These are phyloP conservation scores for Drosophila obscura DNA, from an alignment of 1,140 invertebrate species.

Conservation along the genomic window DNA sequence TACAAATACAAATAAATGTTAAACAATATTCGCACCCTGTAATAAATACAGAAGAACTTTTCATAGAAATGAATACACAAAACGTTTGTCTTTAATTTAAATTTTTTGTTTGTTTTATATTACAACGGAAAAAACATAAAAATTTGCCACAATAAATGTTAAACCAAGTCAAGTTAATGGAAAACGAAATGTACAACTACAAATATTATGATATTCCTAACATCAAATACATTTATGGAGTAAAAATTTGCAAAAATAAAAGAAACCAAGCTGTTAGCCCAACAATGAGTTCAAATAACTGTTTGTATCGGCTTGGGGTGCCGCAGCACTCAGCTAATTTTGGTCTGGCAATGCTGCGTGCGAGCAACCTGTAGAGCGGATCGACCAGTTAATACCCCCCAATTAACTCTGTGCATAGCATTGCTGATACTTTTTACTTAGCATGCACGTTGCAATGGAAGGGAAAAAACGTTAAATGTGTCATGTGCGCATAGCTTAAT, in stretches of 20 bases:
- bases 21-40: conserved; percentile 57
- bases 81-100: background rate
- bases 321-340: conserved; percentile 11
- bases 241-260: conserved; percentile 67
- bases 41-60: conserved; percentile 15
- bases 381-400: conserved; percentile 15
- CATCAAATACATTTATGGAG: conserved; percentile 48
- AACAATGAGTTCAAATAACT: conserved; percentile 26
- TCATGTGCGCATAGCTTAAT: background rate
- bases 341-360: conserved; percentile 25
- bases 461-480: background rate
- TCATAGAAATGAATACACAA: conserved; percentile 14
- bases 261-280: conserved; percentile 46
- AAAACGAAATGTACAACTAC: conserved; percentile 61
- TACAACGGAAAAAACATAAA: background rate
- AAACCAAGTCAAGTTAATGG: conserved; percentile 47
- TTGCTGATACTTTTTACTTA: background rate
- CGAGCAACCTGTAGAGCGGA: background rate
- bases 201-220: conserved; percentile 71
- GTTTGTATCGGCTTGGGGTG: conserved; percentile 4
- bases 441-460: too few species aligned
- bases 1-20: conserved; percentile 46
- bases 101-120: too few species aligned
- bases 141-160: conserved; percentile 52
- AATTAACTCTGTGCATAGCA: background rate